Evolutionary conservation across 1,140 invertebrate genomes (phyloP).

Genomic region (Hycleus cichorii): DNA sequence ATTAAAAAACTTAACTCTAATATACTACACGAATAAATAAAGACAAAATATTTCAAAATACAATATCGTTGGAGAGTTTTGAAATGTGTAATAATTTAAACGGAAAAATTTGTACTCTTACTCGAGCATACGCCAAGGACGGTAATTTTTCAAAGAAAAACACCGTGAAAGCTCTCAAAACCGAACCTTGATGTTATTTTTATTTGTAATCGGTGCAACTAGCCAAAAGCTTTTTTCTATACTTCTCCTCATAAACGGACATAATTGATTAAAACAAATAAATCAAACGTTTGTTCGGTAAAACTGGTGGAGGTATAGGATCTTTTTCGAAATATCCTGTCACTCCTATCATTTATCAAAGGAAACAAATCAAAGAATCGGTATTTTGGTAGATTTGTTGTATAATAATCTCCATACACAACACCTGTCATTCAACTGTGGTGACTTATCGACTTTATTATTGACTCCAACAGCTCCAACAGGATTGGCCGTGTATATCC

Average conservation of each 20-base stretch:
- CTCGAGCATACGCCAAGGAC: background rate
- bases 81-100: background rate
- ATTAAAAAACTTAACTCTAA: constrained; percentile 16
- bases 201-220: too few species aligned
- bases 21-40: constrained; percentile 15
- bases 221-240: background rate
- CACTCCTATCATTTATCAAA: constrained; percentile 18
- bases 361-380: background rate
- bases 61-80: background rate
- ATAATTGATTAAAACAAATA: constrained; percentile 20
- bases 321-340: constrained; percentile 7
- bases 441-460: constrained; percentile 14
- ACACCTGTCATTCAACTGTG: constrained; percentile 17
- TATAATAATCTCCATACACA: constrained; percentile 19
- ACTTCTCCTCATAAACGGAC: background rate
- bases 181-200: too few species aligned
- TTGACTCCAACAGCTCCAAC: constrained; percentile 5
- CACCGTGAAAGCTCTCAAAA: background rate
- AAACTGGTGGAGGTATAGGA: background rate
- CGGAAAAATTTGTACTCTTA: background rate
- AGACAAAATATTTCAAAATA: constrained; percentile 10
- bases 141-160: background rate
- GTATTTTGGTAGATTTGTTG: constrained; percentile 6
- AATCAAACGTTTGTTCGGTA: constrained; percentile 5
- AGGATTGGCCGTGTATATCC: background rate